Evolutionary conservation across 2,797 vertebrate species (phyloP).

Genomic region (Macropus fuliginosus): DNA sequence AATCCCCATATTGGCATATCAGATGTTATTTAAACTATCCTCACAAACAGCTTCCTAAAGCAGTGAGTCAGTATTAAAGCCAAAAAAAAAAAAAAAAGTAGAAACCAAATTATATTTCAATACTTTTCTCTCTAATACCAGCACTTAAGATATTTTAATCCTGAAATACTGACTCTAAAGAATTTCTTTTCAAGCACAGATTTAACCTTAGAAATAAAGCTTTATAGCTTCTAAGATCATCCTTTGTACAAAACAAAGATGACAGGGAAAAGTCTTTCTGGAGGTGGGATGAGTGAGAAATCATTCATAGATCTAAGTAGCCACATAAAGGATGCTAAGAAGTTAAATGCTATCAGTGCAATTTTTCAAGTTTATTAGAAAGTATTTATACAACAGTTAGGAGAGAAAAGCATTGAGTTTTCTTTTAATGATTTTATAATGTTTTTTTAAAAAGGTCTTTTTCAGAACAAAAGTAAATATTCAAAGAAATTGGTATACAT

Average conservation of each 20-base stretch:
- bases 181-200: conserved; percentile 2
- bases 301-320: conserved; percentile 36
- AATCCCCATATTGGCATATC: neutral
- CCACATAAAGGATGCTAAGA: conserved; percentile 24
- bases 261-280: conserved; percentile 46
- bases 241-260: conserved; percentile 54
- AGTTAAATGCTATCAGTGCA: conserved; percentile 28
- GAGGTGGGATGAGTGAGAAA: conserved; percentile 21
- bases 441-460: neutral
- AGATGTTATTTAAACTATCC: neutral
- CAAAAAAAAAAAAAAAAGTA: neutral
- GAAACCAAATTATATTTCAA: conserved; percentile 43
- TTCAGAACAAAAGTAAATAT: conserved; percentile 1
- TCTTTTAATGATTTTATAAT: neutral
- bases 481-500: conserved; percentile 27
- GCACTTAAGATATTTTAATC: conserved; percentile 35
- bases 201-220: conserved; percentile 31
- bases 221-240: conserved; percentile 39
- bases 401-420: neutral
- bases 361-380: conserved; percentile 51
- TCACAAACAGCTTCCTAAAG: neutral
- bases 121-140: conserved; percentile 6
- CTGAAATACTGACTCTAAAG: neutral
- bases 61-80: conserved; percentile 4
- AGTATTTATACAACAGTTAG: neutral